A percentile compares a stretch with the other conserved stretches of the same genome.
phyloP scores from a whole-genome alignment of 2,888 invertebrate genomes.

The Aelia acuminata region DNA sequence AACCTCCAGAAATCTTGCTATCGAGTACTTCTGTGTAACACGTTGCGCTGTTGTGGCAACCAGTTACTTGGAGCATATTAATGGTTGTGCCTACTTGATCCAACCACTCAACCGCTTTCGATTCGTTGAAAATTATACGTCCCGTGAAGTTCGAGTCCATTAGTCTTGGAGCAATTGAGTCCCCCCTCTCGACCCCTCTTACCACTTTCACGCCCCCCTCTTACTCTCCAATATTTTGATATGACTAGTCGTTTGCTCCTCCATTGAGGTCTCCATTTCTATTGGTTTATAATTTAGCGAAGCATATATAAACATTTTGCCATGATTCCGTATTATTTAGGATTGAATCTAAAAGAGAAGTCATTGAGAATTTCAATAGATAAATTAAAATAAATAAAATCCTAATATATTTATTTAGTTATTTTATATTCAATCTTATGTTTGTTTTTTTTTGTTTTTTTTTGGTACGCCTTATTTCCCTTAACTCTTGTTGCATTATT shows the following conservation, averaged over 20 bases:
- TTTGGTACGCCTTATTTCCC: no score
- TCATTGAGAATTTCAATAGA: no score
- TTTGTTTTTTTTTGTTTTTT: no score
- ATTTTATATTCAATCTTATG: no score
- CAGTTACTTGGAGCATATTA: constrained; percentile 5
- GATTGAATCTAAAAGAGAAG: no score
- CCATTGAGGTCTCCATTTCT: background rate
- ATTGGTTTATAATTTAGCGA: background rate
- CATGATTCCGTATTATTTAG: no score
- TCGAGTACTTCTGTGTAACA: background rate
- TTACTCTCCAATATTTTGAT: background rate
- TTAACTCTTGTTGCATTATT: no score
- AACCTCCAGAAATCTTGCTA: no score
- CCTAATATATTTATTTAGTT: no score
- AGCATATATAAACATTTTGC: no score
- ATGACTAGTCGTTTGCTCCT: background rate
- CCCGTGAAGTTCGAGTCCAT: background rate
- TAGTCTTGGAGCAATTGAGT: background rate
- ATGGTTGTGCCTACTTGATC: background rate
- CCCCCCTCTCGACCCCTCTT: background rate
- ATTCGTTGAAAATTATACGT: constrained; percentile 6
- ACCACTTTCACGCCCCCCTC: background rate
- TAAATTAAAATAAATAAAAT: no score
- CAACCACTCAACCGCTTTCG: background rate
- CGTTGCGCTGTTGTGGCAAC: background rate